A percentile compares a stretch with the other conserved stretches of the same genome.
phyloP scores from a whole-genome alignment of 2,113 vertebrate genomes.

The Catharus bicknelli region DNA sequence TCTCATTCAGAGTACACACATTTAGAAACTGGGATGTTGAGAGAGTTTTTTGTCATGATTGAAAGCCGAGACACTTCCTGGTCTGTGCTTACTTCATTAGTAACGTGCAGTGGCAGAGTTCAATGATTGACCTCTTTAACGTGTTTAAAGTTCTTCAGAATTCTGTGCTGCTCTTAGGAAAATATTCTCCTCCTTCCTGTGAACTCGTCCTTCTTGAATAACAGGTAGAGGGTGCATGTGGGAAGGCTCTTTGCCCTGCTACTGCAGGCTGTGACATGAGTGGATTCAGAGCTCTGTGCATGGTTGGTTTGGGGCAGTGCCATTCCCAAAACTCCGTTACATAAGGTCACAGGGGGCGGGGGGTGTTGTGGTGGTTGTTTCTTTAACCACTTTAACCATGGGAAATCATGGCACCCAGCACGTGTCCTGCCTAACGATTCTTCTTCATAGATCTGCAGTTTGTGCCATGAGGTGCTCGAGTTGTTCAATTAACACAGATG shows the following conservation, averaged over 20 bases:
- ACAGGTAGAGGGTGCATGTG: constrained; percentile 51
- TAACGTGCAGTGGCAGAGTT: neutral
- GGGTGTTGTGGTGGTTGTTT: neutral
- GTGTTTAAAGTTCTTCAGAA: constrained; percentile 26
- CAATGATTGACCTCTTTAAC: constrained; percentile 13
- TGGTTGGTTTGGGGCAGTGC: constrained; percentile 19
- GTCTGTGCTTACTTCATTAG: neutral
- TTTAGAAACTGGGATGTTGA: neutral
- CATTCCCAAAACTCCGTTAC: constrained; percentile 3
- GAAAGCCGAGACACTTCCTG: neutral
- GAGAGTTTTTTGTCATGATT: neutral
- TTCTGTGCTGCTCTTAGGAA: constrained; percentile 30
- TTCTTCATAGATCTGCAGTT: neutral
- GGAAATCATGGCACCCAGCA: neutral
- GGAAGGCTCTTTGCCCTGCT: neutral
- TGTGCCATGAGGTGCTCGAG: neutral
- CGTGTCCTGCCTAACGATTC: neutral
- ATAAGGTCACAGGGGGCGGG: neutral
- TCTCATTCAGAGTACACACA: neutral
- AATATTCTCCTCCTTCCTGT: constrained; percentile 32
- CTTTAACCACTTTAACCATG: constrained; percentile 8
- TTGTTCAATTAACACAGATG: neutral
- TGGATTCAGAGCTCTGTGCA: neutral
- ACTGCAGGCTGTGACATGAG: constrained; percentile 45
- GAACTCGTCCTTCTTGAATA: constrained; percentile 41